Evolutionary conservation across 1,140 invertebrate species (phyloP).

Genomic region (Drosophila chauvacae): DNA sequence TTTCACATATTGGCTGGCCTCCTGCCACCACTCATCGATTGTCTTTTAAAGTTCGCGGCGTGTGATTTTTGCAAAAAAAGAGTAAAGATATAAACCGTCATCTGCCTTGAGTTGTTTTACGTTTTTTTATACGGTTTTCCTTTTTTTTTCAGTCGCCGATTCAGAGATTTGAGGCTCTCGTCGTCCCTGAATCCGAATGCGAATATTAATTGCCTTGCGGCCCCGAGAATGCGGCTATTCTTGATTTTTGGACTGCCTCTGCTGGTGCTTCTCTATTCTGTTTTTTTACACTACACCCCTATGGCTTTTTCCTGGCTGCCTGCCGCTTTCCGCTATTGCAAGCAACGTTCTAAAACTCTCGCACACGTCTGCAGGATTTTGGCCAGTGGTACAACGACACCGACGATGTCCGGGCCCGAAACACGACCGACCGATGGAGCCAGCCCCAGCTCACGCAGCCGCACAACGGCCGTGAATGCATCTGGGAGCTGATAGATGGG

Average conservation of each 20-base stretch:
- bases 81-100: background rate
- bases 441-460: constrained; percentile 10
- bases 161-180: constrained; percentile 5
- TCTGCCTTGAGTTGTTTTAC: constrained; percentile 2
- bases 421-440: background rate
- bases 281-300: constrained; percentile 37
- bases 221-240: constrained; percentile 29
- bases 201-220: constrained; percentile 29
- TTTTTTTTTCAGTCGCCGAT: constrained; percentile 11
- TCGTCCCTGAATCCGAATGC: constrained; percentile 21
- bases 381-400: background rate
- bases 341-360: constrained; percentile 81
- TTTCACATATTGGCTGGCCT: constrained; percentile 37
- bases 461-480: background rate
- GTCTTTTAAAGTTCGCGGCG: constrained; percentile 27
- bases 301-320: constrained; percentile 31
- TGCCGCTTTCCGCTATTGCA: constrained; percentile 77
- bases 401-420: constrained; percentile 16
- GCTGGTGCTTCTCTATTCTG: constrained; percentile 46
- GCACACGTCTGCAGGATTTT: constrained; percentile 74
- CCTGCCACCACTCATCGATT: constrained; percentile 19
- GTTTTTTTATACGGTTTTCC: background rate
- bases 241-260: constrained; percentile 24
- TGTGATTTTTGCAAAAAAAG: background rate
- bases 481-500: constrained; percentile 3